Evolutionary conservation across 2,797 vertebrate species (phyloP).

Genomic region (Channa striata): DNA sequence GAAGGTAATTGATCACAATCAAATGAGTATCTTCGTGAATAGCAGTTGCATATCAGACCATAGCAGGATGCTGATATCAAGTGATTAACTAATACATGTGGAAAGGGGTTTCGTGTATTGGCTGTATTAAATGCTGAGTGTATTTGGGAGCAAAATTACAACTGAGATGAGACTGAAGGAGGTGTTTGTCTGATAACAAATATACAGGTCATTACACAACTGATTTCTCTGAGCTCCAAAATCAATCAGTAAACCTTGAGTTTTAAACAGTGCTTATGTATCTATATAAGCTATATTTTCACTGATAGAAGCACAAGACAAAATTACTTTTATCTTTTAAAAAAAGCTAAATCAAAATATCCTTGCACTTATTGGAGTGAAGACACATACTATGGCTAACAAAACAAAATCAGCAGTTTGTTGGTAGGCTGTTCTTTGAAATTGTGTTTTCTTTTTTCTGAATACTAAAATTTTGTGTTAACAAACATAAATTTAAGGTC

Average conservation of each 20-base stretch:
- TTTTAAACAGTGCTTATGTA: too few species aligned
- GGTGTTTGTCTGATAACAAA: neutral
- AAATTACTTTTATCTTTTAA: too few species aligned
- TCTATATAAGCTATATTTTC: too few species aligned
- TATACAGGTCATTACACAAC: neutral
- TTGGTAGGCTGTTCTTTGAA: too few species aligned
- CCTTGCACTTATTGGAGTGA: too few species aligned
- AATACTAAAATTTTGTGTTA: too few species aligned
- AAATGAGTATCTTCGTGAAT: neutral
- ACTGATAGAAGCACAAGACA: too few species aligned
- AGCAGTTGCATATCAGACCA: neutral
- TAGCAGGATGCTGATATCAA: conserved; percentile 1
- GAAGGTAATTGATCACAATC: conserved; percentile 7
- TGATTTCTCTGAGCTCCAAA: neutral
- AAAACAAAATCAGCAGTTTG: too few species aligned
- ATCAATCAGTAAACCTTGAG: conserved; percentile 1
- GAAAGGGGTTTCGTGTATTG: neutral
- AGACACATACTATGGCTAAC: too few species aligned
- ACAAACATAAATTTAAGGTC: too few species aligned
- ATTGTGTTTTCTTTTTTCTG: too few species aligned
- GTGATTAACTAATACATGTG: neutral
- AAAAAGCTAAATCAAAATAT: too few species aligned
- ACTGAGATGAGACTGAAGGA: neutral
- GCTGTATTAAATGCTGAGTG: neutral
- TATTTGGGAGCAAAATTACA: neutral